phyloP scores from a whole-genome alignment of 2,113 vertebrate species.

The Uria lomvia region DNA sequence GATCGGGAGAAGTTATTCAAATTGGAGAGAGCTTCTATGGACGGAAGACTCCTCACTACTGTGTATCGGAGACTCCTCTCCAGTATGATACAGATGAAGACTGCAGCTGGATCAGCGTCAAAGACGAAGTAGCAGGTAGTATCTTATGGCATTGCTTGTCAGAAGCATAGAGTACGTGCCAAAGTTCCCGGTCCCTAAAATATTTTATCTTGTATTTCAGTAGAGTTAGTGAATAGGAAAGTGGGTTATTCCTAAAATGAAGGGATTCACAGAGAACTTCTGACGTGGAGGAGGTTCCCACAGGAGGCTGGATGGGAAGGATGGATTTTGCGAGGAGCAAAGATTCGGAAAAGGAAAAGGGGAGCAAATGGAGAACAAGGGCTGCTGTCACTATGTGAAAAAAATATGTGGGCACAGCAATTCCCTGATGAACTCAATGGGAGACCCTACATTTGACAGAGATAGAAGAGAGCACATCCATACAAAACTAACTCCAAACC shows the following conservation, averaged over 20 bases:
- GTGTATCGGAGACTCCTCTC: constrained; percentile 33
- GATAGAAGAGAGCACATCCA: neutral
- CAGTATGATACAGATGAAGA: constrained; percentile 52
- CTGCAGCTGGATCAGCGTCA: constrained; percentile 85
- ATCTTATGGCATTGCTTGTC: neutral
- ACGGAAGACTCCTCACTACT: constrained; percentile 84
- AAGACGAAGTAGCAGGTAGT: constrained; percentile 85
- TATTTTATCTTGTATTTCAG: neutral
- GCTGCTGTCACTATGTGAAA: neutral
- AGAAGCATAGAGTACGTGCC: neutral
- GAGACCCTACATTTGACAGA: neutral
- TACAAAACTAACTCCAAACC: neutral
- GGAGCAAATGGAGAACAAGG: neutral
- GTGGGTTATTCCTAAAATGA: neutral
- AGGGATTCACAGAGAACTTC: neutral
- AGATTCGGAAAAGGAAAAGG: neutral
- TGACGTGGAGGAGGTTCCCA: neutral
- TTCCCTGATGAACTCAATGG: neutral
- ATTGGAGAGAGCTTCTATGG: constrained; percentile 86
- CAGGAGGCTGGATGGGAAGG: neutral
- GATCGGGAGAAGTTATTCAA: constrained; percentile 86
- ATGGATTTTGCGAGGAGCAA: neutral
- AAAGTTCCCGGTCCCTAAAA: neutral
- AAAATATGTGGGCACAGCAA: neutral
- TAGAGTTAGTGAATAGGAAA: neutral